Percentiles rank a stretch among this genome's conserved stretches.
These are phyloP conservation scores for Cossypha heuglini DNA, from an alignment of 2,797 vertebrate genomes.

Conservation along the genomic window DNA sequence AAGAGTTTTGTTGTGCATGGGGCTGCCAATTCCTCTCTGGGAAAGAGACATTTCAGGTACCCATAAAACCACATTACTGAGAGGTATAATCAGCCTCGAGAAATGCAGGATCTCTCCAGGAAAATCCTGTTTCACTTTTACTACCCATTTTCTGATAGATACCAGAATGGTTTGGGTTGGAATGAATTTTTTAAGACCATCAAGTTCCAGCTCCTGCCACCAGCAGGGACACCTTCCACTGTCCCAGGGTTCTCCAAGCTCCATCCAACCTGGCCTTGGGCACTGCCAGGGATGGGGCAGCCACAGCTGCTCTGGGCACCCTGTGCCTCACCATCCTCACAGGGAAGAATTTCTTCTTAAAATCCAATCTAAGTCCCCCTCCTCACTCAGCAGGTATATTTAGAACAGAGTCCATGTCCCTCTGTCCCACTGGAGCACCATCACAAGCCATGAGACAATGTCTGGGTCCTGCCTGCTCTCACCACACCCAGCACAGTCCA, in stretches of 20 bases:
- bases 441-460: accelerated
- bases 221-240: neutral
- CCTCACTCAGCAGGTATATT: accelerated
- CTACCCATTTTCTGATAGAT: accelerated
- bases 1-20: neutral
- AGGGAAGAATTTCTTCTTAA: neutral
- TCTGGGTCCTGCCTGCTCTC: neutral
- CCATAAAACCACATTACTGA: neutral
- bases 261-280: accelerated
- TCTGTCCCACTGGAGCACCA: accelerated
- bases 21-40: neutral
- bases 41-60: neutral
- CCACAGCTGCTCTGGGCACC: neutral
- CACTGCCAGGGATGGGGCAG: neutral
- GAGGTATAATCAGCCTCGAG: neutral
- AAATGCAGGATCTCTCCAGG: neutral
- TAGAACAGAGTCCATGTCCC: accelerated
- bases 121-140: neutral
- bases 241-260: accelerated
- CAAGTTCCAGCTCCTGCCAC: accelerated
- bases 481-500: accelerated
- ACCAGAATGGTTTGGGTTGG: neutral
- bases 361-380: neutral
- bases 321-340: accelerated
- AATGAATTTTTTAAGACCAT: neutral